These are phyloP conservation scores for Corydoras sp. DNA, from an alignment of 2,113 vertebrate genomes.

Conservation along the genomic window DNA sequence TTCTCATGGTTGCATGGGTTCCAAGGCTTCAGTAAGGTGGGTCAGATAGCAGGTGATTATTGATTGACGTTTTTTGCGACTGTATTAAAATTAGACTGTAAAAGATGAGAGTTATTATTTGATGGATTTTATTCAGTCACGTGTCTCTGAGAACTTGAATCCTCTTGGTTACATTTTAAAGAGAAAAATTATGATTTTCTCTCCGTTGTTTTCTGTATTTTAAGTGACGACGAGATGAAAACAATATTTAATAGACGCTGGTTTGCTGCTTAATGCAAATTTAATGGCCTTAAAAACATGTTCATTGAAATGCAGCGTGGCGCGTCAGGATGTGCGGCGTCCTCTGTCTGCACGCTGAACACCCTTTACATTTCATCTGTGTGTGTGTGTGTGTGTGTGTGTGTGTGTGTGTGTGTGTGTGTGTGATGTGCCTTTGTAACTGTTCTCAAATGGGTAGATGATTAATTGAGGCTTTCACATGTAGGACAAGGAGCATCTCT, in stretches of 20 bases:
- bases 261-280: slow-evolving; percentile 31
- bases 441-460: slow-evolving; percentile 34
- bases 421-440: slow-evolving; percentile 15
- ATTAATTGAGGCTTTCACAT: slow-evolving; percentile 35
- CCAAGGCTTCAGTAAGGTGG: too few species aligned
- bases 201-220: not conserved
- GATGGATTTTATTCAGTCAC: too few species aligned
- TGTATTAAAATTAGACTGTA: too few species aligned
- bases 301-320: slow-evolving; percentile 33
- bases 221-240: not conserved
- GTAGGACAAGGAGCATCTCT: slow-evolving; percentile 13
- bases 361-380: slow-evolving; percentile 17
- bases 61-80: too few species aligned
- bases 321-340: not conserved
- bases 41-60: too few species aligned
- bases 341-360: slow-evolving; percentile 15
- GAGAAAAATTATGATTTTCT: too few species aligned
- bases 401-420: slow-evolving; percentile 10
- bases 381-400: slow-evolving; percentile 14
- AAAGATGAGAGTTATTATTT: too few species aligned
- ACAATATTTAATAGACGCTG: not conserved
- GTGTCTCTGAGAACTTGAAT: too few species aligned
- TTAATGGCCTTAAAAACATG: slow-evolving; percentile 22
- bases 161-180: not conserved
- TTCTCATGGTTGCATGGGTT: too few species aligned